Evolutionary conservation across 2,888 invertebrate species (phyloP).

Genomic region (Pimpla rufipes): DNA sequence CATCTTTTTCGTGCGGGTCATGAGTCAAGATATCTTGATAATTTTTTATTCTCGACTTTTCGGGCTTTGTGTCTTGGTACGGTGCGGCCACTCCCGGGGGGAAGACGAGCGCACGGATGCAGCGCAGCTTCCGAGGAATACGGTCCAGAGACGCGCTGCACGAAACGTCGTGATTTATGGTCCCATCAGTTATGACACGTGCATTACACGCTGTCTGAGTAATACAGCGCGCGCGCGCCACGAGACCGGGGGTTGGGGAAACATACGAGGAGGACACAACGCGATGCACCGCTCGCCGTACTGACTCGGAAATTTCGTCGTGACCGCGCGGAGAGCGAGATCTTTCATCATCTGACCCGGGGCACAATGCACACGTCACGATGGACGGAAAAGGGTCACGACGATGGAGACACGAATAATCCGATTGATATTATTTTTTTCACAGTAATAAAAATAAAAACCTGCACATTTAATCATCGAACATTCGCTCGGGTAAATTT

Average conservation of each 20-base stretch:
- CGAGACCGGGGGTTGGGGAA: conserved; percentile 4
- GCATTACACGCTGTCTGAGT: conserved; percentile 73
- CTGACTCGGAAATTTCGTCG: conserved; percentile 71
- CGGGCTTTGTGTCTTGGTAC: background rate
- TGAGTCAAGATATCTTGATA: too few relatives aligned
- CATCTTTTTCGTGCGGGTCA: too few relatives aligned
- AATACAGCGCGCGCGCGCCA: conserved; percentile 16
- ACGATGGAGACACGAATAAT: background rate
- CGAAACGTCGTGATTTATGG: conserved; percentile 74
- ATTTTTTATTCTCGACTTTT: background rate
- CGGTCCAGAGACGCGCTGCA: conserved; percentile 57
- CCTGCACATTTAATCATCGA: too few relatives aligned
- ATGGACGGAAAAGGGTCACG: background rate
- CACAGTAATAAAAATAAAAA: too few relatives aligned
- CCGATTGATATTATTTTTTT: background rate
- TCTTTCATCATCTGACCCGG: conserved; percentile 47
- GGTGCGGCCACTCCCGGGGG: conserved; percentile 39
- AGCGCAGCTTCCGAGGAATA: conserved; percentile 72
- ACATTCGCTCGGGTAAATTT: too few relatives aligned
- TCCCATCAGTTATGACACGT: conserved; percentile 74
- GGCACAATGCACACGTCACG: conserved; percentile 9
- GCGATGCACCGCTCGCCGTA: conserved; percentile 36
- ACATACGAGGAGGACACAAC: conserved; percentile 21
- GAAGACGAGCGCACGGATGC: conserved; percentile 54
- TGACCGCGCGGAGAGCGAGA: conserved; percentile 62